Evolutionary conservation across 2,888 invertebrate genomes (phyloP).

Genomic region (Odontomyia ornata): DNA sequence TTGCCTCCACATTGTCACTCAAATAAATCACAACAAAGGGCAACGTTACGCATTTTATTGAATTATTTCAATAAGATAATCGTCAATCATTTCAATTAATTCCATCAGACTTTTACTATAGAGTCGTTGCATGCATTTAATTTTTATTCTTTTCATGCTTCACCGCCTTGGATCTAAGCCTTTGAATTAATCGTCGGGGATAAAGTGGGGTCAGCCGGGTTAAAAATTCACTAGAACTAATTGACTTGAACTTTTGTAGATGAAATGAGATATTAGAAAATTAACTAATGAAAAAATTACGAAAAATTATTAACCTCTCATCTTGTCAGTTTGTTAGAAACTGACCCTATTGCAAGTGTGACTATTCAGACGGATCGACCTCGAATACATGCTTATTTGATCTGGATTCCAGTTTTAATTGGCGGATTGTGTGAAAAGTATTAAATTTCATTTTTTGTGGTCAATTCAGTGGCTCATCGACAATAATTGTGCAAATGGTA

Average conservation of each 20-base stretch:
- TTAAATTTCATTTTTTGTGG: not conserved
- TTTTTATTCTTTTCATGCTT: not conserved
- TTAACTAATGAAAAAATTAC: not conserved
- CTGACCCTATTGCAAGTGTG: not conserved
- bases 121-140: not conserved
- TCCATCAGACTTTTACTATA: no score
- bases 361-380: not conserved
- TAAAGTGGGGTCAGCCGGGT: slow-evolving; percentile 14
- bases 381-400: not conserved
- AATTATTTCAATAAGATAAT: slow-evolving; percentile 25
- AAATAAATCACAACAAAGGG: slow-evolving; percentile 22
- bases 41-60: slow-evolving; percentile 23
- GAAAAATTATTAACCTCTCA: not conserved
- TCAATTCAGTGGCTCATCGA: not conserved
- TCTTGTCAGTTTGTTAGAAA: not conserved
- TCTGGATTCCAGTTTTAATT: not conserved
- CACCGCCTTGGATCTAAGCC: not conserved
- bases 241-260: not conserved
- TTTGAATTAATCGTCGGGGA: not conserved
- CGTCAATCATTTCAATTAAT: slow-evolving; percentile 33
- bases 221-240: not conserved
- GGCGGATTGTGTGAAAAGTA: slow-evolving; percentile 6
- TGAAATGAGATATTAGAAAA: slow-evolving; percentile 4
- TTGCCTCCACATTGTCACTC: not conserved
- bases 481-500: not conserved